Conservation (phyloP, 2,797 vertebrate species). For the Hypotaenidia philippensis region DNA sequence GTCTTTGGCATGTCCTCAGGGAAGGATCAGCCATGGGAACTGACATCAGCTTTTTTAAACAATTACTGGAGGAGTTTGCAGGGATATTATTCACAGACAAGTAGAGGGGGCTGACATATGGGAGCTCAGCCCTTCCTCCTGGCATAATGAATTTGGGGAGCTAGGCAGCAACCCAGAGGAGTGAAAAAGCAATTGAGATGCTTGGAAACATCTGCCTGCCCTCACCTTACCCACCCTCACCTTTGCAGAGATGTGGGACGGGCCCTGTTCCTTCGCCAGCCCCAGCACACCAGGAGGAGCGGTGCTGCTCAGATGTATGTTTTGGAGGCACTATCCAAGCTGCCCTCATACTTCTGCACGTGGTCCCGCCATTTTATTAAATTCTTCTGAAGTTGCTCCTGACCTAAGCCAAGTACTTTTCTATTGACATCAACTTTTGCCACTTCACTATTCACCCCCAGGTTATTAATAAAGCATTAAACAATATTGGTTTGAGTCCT, state of each 20-base stretch:
- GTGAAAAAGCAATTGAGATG: not conserved
- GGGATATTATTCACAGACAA: not conserved
- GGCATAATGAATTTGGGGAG: not conserved
- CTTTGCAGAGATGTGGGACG: not conserved
- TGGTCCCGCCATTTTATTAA: constrained; percentile 40
- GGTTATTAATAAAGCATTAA: constrained; percentile 74
- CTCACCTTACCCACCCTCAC: not conserved
- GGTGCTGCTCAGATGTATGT: not conserved
- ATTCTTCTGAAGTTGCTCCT: constrained; percentile 45
- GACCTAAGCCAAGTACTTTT: constrained; percentile 64
- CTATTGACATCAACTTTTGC: constrained; percentile 70
- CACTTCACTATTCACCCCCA: constrained; percentile 61
- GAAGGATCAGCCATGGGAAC: not conserved
- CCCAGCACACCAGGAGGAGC: not conserved
- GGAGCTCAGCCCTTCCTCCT: not conserved
- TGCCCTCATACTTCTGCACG: not conserved
- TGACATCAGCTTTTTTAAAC: not conserved
- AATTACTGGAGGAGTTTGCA: not conserved
- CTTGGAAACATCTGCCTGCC: not conserved
- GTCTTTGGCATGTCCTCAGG: not conserved
- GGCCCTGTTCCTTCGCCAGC: not conserved
- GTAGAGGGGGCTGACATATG: not conserved
- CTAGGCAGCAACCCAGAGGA: not conserved
- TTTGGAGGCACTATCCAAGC: not conserved
- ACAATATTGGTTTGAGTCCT: constrained; percentile 40